Conservation (phyloP, 1,140 invertebrate species). For the Trigoniulus corallinus region DNA sequence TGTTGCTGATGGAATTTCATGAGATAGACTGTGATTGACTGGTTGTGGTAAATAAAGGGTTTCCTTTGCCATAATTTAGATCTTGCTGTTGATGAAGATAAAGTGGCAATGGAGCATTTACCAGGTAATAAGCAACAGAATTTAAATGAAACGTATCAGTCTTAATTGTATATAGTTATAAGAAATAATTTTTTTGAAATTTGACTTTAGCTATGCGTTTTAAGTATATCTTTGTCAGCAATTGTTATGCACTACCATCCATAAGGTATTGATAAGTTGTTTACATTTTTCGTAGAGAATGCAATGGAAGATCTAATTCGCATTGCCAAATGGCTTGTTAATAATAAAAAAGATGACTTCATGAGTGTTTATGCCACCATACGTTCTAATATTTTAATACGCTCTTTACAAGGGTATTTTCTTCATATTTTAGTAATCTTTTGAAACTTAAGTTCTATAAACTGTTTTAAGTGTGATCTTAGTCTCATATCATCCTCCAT, state of each 20-base stretch:
- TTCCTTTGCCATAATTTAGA: too few species aligned
- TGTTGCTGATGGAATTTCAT: too few species aligned
- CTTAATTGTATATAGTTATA: not conserved
- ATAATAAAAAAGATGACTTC: constrained; percentile 58
- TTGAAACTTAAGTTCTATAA: not conserved
- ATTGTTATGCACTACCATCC: constrained; percentile 25
- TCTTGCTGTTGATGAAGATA: too few species aligned
- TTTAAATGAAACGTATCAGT: constrained; percentile 1
- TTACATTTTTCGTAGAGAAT: constrained; percentile 36
- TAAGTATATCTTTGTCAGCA: constrained; percentile 17
- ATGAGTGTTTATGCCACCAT: constrained; percentile 61
- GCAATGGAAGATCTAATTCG: constrained; percentile 50
- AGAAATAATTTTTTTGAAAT: not conserved
- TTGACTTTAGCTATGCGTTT: not conserved
- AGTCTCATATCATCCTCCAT: too few species aligned
- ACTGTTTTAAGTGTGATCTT: not conserved
- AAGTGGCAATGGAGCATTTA: constrained; percentile 17
- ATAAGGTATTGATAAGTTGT: not conserved
- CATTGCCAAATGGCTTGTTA: constrained; percentile 67
- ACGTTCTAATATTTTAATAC: constrained; percentile 52
- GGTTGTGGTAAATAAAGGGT: too few species aligned
- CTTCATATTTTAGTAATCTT: not conserved
- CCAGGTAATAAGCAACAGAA: constrained; percentile 9
- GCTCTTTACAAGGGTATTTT: constrained; percentile 45
- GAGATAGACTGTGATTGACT: too few species aligned